These are phyloP conservation scores for Ypsolopha sequella DNA, from an alignment of 2,888 invertebrate species.

Conservation along the genomic window DNA sequence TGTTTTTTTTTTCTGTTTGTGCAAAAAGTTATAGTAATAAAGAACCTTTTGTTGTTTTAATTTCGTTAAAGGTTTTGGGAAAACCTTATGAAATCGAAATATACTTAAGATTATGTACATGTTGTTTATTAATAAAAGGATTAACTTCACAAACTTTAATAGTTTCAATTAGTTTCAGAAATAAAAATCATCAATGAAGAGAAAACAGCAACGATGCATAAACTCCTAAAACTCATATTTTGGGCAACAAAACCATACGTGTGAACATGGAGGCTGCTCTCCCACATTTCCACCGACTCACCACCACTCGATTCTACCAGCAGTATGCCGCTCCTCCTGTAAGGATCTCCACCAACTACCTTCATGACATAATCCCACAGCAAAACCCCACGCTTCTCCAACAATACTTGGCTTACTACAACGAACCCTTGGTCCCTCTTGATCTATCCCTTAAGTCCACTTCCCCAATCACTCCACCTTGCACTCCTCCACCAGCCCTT, in stretches of 20 bases:
- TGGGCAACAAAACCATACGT: conserved; percentile 7
- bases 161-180: conserved; percentile 8
- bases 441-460: conserved; percentile 82
- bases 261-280: conserved; percentile 55
- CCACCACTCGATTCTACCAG: conserved; percentile 52
- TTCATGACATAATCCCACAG: conserved; percentile 54
- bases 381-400: conserved; percentile 60
- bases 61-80: too few relatives aligned
- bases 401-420: conserved; percentile 70
- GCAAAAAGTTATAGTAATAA: too few relatives aligned
- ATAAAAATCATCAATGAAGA: not conserved
- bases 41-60: too few relatives aligned
- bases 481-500: conserved; percentile 78
- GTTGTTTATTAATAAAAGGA: too few relatives aligned
- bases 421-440: conserved; percentile 75
- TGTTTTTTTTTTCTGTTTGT: too few relatives aligned
- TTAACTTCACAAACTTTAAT: too few relatives aligned
- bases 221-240: conserved; percentile 11
- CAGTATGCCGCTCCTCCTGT: conserved; percentile 53
- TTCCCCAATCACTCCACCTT: conserved; percentile 81
- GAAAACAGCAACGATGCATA: not conserved
- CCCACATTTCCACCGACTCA: conserved; percentile 51
- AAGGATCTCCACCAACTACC: conserved; percentile 47
- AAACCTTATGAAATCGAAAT: too few relatives aligned
- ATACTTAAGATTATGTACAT: too few relatives aligned